phyloP scores from a whole-genome alignment of 2,888 invertebrate genomes.

The Drosophila lacicola region DNA sequence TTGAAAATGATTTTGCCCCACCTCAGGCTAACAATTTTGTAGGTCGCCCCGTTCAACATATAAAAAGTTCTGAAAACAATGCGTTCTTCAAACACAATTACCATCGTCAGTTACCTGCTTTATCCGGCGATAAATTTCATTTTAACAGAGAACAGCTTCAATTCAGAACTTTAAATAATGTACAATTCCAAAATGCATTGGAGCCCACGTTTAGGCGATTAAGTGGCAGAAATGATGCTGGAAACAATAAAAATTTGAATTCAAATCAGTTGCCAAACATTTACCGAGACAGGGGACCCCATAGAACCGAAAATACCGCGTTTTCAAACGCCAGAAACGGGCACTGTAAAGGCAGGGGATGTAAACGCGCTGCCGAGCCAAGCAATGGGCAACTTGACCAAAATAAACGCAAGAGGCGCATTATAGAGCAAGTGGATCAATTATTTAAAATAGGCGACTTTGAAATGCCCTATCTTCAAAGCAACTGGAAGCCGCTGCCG shows the following conservation, averaged over 20 bases:
- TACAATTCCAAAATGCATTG: background rate
- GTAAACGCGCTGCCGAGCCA: background rate
- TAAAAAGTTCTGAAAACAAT: background rate
- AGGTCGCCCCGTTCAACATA: too few species aligned
- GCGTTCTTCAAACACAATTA: background rate
- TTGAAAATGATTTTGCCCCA: background rate
- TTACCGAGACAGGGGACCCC: too few species aligned
- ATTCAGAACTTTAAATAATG: background rate
- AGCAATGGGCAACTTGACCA: too few species aligned
- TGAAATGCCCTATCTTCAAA: conserved; percentile 21
- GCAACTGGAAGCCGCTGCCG: background rate
- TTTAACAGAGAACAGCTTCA: background rate
- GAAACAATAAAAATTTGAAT: background rate
- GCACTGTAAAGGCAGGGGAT: rapidly evolving
- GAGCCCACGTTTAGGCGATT: too few species aligned
- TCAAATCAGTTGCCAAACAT: background rate
- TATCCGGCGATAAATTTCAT: background rate
- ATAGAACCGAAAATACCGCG: background rate
- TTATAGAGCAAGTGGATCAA: background rate
- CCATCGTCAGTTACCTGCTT: background rate
- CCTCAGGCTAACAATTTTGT: background rate
- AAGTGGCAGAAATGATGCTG: background rate
- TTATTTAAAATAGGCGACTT: conserved; percentile 36
- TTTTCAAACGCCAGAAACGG: too few species aligned
- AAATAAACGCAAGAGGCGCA: background rate